phyloP scores from a whole-genome alignment of 2,888 invertebrate genomes.

The Operophtera brumata region DNA sequence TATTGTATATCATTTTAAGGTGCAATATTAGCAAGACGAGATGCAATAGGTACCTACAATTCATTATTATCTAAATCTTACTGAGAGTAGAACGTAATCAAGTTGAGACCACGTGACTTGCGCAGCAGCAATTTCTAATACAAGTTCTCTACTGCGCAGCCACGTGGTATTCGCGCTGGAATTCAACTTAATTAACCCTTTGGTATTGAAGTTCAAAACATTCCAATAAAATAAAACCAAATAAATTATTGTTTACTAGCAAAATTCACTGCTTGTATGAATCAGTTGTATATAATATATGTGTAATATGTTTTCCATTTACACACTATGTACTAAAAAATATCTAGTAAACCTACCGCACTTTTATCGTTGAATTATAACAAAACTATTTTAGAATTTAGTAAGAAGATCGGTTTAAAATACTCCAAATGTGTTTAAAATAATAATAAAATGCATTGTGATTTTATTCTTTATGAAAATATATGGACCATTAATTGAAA shows the following conservation, averaged over 20 bases:
- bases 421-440: constrained; percentile 60
- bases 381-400: not conserved
- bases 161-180: no score
- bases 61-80: no score
- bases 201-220: constrained; percentile 3
- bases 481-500: constrained; percentile 74
- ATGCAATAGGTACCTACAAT: no score
- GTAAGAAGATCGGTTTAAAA: constrained; percentile 29
- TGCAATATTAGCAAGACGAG: no score
- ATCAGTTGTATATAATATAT: not conserved
- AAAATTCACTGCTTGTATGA: not conserved
- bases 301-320: not conserved
- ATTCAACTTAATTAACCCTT: not conserved
- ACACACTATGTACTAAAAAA: constrained; percentile 1
- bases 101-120: no score
- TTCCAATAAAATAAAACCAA: constrained; percentile 12
- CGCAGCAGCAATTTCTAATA: no score
- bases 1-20: not conserved
- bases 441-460: constrained; percentile 70
- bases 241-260: not conserved
- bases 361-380: constrained; percentile 5
- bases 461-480: constrained; percentile 74
- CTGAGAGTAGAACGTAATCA: no score
- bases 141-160: no score
- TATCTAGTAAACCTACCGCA: not conserved